Evolutionary conservation across 2,888 invertebrate genomes (phyloP).

Genomic region (Tetrapedia diversipes): DNA sequence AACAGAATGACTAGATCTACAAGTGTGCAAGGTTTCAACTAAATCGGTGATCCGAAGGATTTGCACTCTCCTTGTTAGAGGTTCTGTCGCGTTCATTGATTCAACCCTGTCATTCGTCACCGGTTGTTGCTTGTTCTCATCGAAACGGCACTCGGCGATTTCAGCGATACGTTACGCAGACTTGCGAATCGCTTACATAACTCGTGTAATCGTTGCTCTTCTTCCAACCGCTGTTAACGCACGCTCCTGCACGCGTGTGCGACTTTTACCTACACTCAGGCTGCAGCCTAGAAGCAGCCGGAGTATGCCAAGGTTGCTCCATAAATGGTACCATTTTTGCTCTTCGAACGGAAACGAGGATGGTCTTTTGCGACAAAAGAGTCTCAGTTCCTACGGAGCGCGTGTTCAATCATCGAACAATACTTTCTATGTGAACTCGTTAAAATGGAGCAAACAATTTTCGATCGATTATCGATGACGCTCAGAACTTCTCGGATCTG

Average conservation of each 20-base stretch:
- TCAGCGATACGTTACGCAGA: conserved; percentile 31
- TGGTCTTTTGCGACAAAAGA: conserved; percentile 26
- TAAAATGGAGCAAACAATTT: not conserved
- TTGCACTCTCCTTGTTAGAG: conserved; percentile 12
- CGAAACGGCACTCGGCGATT: conserved; percentile 29
- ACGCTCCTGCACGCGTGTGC: conserved; percentile 30
- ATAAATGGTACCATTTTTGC: conserved; percentile 57
- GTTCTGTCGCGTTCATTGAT: conserved; percentile 4
- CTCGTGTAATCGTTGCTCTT: conserved; percentile 57
- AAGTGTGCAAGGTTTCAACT: too few relatives aligned
- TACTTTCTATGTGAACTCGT: not conserved
- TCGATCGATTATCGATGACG: too few relatives aligned
- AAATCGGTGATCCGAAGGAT: too few relatives aligned
- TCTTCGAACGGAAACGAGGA: conserved; percentile 21
- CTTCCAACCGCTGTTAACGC: conserved; percentile 41
- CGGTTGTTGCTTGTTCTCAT: conserved; percentile 32
- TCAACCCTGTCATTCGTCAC: conserved; percentile 10
- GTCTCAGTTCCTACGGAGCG: conserved; percentile 7
- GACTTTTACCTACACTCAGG: conserved; percentile 57
- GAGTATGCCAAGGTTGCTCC: conserved; percentile 73
- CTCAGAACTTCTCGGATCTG: too few relatives aligned
- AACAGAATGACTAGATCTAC: too few relatives aligned
- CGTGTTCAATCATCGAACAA: conserved; percentile 11
- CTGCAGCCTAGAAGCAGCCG: conserved; percentile 66
- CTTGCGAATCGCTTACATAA: conserved; percentile 65